phyloP scores from a whole-genome alignment of 1,140 invertebrate species.

The Calephelis virginiensis region DNA sequence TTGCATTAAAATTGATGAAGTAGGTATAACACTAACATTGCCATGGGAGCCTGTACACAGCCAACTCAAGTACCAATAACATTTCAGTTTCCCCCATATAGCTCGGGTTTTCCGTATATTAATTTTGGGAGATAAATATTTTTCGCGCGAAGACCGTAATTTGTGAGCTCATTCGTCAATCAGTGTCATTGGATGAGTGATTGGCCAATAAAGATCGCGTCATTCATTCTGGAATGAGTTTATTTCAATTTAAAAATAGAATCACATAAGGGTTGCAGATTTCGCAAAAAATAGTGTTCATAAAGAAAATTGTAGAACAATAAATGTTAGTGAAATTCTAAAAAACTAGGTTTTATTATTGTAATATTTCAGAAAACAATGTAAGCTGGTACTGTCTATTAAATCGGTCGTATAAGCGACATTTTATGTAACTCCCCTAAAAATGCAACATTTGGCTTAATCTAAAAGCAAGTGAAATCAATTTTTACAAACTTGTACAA shows the following conservation, averaged over 20 bases:
- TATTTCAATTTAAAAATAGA: constrained; percentile 10
- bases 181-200: constrained; percentile 15
- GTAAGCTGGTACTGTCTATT: too few relatives aligned
- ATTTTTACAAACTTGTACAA: too few relatives aligned
- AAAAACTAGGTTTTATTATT: too few relatives aligned
- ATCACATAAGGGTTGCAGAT: not conserved
- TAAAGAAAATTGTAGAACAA: too few relatives aligned
- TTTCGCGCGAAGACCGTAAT: not conserved
- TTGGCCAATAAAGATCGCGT: constrained; percentile 12
- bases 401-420: too few relatives aligned
- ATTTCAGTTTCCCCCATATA: not conserved
- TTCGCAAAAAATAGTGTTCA: not conserved
- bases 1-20: too few relatives aligned
- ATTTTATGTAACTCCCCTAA: too few relatives aligned
- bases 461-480: too few relatives aligned
- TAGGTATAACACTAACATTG: too few relatives aligned
- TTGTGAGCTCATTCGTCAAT: constrained; percentile 9
- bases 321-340: too few relatives aligned
- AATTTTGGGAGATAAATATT: constrained; percentile 7
- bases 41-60: not conserved
- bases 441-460: too few relatives aligned
- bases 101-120: not conserved
- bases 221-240: not conserved
- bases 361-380: too few relatives aligned
- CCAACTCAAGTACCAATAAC: not conserved